Base-by-base conservation (phyloP, 2,113 vertebrate genomes). In the Crotophaga sulcirostris region DNA sequence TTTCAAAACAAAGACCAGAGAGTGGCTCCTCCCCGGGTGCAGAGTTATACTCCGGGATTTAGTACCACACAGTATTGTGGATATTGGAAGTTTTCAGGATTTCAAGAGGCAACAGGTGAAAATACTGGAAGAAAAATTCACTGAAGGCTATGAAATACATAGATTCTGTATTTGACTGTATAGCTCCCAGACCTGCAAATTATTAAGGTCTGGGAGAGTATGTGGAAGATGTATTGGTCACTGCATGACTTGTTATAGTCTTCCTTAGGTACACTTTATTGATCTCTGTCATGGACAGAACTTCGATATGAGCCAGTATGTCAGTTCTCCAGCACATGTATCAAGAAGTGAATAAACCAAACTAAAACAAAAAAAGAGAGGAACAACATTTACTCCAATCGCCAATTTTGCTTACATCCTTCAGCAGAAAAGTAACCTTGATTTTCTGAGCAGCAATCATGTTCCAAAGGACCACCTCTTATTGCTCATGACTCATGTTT, bases 11-110 rank as follows among this genome's bases (percentile, higher is more conserved):
- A 1, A 54, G 13, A 52, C 1, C 29, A 52, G 42, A 80, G 6
- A 23, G 3, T 18, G 0, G 1, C 31, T 93, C 18, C 5, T 81
- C 10, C 8, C 18, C 18, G 21, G 33, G 19, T 8, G 0, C 5
- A 54, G 16, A 54, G 16, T 70, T 70, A 17, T 7, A 36, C 21
- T 66, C 18, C 52, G n/a, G 8, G 7, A n/a, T 26, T 19, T 19
- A 56, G 5, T 28, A 18, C 2, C 4, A 51, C 7, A 45, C 28
- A 26, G 1, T 49, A 54, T 21, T 28, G 14, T 4, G 7, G 21
- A 15, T 17, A 36, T 6, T 28, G 24, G 44, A 92, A 36, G 8
- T 19, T 62, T 88, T 84, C 16, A 28, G 73, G 3, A 49, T 13
- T 90, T 84, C 13, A 54, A 36, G 49, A 31, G 4, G 3, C 24